Base-by-base conservation (phyloP, 2,888 invertebrate genomes). In the Silvanus unidentatus region DNA sequence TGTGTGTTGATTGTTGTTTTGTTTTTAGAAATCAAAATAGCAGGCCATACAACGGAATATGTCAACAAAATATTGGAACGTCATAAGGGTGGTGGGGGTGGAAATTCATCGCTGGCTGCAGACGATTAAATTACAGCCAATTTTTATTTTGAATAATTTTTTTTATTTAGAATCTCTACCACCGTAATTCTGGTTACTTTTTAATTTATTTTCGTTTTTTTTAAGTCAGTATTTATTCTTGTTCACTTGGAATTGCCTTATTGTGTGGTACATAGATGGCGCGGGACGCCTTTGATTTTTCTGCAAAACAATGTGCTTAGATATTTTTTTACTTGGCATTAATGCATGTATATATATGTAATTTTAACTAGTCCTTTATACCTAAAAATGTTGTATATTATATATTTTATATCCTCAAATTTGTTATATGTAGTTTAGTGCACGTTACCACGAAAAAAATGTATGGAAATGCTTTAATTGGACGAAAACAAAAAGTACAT, bases 31-130 rank as follows among this genome's bases (percentile, higher is more conserved):
- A 73, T 86, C 42, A 85, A 83, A 77, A 89, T 96, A 66, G 96
- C 93, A 40, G 95, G 92, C 42, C 81, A 86, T 60, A 88, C 94
- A 39, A 92, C 95, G 9, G 95, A 95, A 60, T 96, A 88, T 72
- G 96, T 97, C 32, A 96, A 96, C 71, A 84, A 82, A 73, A 84
- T 96, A 47, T 75, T 96, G 71, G 91, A 92, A 47, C 91, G 88
- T 69, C 84, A 94, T 43, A 88, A 82, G 71, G 54, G 50, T 22
- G 94, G 93, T 27, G 50, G 43, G 37, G 94, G 93, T 27, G 50
- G 43, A 39, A 40, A 46, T 22, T 42, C 53, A 1, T 38, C 53
- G 1, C 36, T 42, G n/a, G 48, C 53, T 11, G 44, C 49, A 52
- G 84, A 86, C 60, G 88, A 89, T 52, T 52, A 52, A 48, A 58